A percentile compares a stretch with the other conserved stretches of the same genome.
Evolutionary conservation across 2,888 invertebrate species (phyloP).

Genomic region (Chrysotoxum bicinctum): DNA sequence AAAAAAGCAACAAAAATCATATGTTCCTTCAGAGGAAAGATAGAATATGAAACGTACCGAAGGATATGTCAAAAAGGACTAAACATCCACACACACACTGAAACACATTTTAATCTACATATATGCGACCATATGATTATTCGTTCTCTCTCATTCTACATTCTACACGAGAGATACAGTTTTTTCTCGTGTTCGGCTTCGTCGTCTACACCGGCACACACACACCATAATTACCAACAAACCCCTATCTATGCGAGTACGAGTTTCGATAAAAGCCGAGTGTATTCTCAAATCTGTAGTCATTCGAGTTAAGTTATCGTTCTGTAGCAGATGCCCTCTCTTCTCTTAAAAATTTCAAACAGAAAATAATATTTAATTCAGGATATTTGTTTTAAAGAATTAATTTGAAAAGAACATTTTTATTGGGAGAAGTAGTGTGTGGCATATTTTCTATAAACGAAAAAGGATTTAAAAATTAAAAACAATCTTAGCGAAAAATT

Average conservation of each 20-base stretch:
- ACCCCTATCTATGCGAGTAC: conserved; percentile 56
- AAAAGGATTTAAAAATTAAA: conserved; percentile 29
- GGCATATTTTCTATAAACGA: conserved; percentile 1
- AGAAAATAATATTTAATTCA: neutral
- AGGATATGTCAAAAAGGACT: conserved; percentile 68
- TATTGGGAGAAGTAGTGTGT: conserved; percentile 27
- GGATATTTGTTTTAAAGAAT: conserved; percentile 25
- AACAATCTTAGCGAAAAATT: conserved; percentile 51
- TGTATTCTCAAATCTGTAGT: conserved; percentile 63
- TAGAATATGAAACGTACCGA: conserved; percentile 12
- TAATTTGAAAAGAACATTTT: conserved; percentile 1
- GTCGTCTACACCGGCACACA: conserved; percentile 9
- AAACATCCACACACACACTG: conserved; percentile 15
- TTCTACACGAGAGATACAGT: conserved; percentile 37
- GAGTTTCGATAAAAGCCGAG: conserved; percentile 69
- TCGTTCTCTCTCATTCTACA: conserved; percentile 36
- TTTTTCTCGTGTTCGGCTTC: neutral
- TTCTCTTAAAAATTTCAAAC: conserved; percentile 13
- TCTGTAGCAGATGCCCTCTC: conserved; percentile 71
- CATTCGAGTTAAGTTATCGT: conserved; percentile 73
- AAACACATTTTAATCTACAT: neutral
- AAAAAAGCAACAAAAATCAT: conserved; percentile 69
- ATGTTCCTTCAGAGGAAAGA: conserved; percentile 53
- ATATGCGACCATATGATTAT: conserved; percentile 60
- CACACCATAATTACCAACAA: conserved; percentile 13